Percentiles rank a stretch among this genome's conserved stretches.
Evolutionary conservation across 92 coral and sea anemone genomes (phyloP).

Genomic region (Porites evermanni): DNA sequence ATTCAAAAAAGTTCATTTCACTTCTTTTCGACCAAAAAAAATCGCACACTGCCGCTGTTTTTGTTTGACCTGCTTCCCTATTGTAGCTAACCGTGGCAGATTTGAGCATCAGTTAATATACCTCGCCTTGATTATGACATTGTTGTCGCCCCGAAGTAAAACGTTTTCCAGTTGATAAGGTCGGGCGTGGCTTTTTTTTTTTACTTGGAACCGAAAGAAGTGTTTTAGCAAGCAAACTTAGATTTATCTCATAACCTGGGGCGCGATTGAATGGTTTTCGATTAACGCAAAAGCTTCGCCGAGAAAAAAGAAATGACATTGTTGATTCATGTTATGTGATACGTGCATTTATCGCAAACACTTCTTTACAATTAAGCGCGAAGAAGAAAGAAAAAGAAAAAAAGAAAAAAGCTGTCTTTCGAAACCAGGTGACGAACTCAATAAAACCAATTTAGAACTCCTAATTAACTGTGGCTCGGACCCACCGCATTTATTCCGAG

Average conservation of each 20-base stretch:
- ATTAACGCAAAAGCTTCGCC: conserved; percentile 53
- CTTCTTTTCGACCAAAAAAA: conserved; percentile 2
- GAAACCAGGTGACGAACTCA: conserved; percentile 78
- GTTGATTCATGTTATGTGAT: conserved; percentile 74
- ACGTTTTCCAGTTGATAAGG: conserved; percentile 52
- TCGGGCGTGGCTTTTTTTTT: conserved; percentile 33
- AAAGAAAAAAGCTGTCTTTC: conserved; percentile 52
- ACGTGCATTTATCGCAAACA: conserved; percentile 49
- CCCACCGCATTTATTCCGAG: conserved; percentile 64
- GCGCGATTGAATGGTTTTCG: conserved; percentile 64
- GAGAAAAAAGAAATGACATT: conserved; percentile 45
- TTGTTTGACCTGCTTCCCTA: not conserved
- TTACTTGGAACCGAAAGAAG: conserved; percentile 23
- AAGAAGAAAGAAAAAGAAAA: conserved; percentile 26
- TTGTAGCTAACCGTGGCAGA: conserved; percentile 15
- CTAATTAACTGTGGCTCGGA: conserved; percentile 78
- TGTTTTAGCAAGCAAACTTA: conserved; percentile 31
- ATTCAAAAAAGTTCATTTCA: not conserved
- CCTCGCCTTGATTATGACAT: conserved; percentile 1
- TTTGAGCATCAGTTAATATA: conserved; percentile 18
- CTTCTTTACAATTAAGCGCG: conserved; percentile 61
- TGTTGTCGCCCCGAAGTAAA: conserved; percentile 60
- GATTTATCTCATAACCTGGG: conserved; percentile 51
- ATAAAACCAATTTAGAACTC: conserved; percentile 82
- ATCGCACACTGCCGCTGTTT: not conserved